Conservation (phyloP, 2,888 invertebrate genomes). For the Xanthorhoe designata region DNA sequence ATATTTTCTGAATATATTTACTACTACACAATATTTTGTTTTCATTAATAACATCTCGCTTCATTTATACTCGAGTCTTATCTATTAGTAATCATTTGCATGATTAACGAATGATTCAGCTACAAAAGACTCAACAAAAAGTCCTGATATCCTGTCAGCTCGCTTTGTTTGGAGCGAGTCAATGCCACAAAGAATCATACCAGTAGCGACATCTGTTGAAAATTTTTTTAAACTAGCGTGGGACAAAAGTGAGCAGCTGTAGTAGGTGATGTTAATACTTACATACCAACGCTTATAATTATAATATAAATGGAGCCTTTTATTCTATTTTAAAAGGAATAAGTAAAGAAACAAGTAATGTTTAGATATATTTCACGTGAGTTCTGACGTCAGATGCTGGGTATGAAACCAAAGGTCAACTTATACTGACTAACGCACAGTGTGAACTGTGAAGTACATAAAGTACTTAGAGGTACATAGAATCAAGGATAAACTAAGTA, state of each 20-base stretch:
- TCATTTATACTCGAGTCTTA: conserved; percentile 6
- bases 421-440: neutral
- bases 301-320: too few relatives aligned
- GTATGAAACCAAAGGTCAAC: neutral
- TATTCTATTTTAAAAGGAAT: neutral
- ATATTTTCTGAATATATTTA: conserved; percentile 85
- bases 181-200: conserved; percentile 17
- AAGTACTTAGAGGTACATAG: neutral
- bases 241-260: conserved; percentile 11
- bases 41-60: conserved; percentile 49
- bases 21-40: conserved; percentile 75
- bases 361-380: neutral
- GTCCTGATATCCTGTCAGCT: conserved; percentile 18
- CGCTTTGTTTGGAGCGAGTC: conserved; percentile 34
- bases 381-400: neutral
- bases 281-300: too few relatives aligned
- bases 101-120: conserved; percentile 18
- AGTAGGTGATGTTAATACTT: too few relatives aligned
- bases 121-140: conserved; percentile 29
- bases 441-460: too few relatives aligned
- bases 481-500: neutral
- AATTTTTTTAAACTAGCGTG: conserved; percentile 24
- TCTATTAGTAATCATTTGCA: conserved; percentile 36
- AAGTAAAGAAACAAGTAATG: neutral
- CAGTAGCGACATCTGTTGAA: conserved; percentile 48